Evolutionary conservation across 1,140 invertebrate genomes (phyloP).

Genomic region (Calephelis nemesis): DNA sequence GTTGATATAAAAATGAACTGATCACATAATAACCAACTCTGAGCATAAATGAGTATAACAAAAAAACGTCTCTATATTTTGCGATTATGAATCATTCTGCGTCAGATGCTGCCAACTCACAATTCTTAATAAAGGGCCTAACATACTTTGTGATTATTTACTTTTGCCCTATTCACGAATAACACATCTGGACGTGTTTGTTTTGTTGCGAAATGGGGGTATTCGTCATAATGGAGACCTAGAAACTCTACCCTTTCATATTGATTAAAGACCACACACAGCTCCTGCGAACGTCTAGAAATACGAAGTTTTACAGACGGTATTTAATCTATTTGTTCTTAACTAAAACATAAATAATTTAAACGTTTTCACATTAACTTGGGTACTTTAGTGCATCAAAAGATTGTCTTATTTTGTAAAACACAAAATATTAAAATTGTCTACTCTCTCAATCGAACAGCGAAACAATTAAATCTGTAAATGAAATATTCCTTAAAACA

Average conservation of each 20-base stretch:
- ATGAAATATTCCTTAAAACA: no score
- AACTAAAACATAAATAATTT: no score
- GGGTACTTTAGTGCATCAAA: no score
- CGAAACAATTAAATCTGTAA: no score
- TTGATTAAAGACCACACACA: no score
- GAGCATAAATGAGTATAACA: conserved; percentile 40
- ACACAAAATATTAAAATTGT: no score
- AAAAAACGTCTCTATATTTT: conserved; percentile 63
- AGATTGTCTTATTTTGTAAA: no score
- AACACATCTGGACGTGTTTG: neutral
- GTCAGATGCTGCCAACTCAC: conserved; percentile 37
- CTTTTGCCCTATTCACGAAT: neutral
- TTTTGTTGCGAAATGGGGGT: conserved; percentile 4
- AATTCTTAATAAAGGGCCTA: conserved; percentile 33
- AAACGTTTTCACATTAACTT: no score
- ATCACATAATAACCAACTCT: conserved; percentile 48
- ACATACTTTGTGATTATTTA: conserved; percentile 41
- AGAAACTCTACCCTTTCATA: neutral
- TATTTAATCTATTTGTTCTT: no score
- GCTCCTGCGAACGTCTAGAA: no score
- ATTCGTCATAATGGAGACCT: neutral
- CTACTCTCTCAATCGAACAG: no score
- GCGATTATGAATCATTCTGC: conserved; percentile 54
- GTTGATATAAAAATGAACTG: neutral
- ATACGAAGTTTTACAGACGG: no score